A percentile compares a stretch with the other conserved stretches of the same genome.
Evolutionary conservation across 2,113 vertebrate species (phyloP).

Genomic region (Talpa occidentalis): DNA sequence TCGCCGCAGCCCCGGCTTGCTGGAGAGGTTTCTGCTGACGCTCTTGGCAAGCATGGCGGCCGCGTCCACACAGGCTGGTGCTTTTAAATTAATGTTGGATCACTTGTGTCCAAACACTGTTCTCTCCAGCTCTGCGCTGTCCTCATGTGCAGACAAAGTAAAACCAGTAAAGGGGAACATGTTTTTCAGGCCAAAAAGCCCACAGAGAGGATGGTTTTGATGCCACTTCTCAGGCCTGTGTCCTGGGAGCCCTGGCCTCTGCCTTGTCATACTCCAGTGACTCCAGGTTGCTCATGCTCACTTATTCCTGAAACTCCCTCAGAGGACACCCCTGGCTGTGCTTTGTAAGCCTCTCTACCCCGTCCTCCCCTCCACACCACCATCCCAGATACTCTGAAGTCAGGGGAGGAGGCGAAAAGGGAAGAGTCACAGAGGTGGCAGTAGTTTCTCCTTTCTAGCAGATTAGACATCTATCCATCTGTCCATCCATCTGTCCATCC

Average conservation of each 20-base stretch:
- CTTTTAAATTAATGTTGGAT: constrained; percentile 35
- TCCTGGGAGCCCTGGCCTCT: fast-evolving
- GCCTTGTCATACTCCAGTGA: neutral
- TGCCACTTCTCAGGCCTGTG: fast-evolving
- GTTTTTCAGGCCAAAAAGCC: neutral
- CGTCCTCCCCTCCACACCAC: fast-evolving
- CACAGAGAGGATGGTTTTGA: neutral
- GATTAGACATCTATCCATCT: no score
- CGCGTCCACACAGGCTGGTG: neutral
- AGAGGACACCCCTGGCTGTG: neutral
- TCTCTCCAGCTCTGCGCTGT: neutral
- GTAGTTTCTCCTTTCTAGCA: neutral
- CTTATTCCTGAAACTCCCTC: neutral
- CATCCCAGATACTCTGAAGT: neutral
- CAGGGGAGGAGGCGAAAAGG: neutral
- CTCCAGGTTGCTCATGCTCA: neutral
- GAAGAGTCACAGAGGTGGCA: neutral
- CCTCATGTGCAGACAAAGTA: neutral
- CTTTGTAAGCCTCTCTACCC: neutral
- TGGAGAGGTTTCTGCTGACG: constrained; percentile 11
- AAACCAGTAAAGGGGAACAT: neutral
- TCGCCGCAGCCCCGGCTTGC: neutral
- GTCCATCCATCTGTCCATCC: no score
- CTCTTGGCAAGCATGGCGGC: neutral
- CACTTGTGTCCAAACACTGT: constrained; percentile 2